These are phyloP conservation scores for Ceryle rudis DNA, from an alignment of 2,797 vertebrate species.

Conservation along the genomic window DNA sequence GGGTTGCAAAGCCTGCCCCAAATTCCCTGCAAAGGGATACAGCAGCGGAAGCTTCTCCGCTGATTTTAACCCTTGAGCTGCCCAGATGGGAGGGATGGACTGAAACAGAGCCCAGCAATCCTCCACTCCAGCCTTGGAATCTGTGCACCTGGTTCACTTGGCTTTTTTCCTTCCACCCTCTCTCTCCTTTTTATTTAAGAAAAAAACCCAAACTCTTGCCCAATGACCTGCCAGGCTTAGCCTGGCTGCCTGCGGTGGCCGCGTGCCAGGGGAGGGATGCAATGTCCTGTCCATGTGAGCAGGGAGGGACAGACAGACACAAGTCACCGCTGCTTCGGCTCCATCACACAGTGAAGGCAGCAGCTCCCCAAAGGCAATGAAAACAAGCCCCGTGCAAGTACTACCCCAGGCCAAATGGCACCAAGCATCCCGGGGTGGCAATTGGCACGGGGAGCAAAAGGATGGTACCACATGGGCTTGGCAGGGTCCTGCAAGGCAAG, in stretches of 20 bases:
- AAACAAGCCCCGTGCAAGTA: not conserved
- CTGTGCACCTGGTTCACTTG: not conserved
- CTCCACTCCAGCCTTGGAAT: not conserved
- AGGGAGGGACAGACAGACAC: not conserved
- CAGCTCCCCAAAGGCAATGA: not conserved
- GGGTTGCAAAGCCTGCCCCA: not conserved
- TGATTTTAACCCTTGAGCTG: constrained; percentile 22
- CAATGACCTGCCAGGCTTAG: not conserved
- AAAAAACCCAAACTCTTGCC: not conserved
- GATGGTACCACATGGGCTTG: not conserved
- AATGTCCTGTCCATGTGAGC: rapidly evolving
- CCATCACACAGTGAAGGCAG: rapidly evolving
- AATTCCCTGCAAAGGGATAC: not conserved
- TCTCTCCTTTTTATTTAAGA: not conserved
- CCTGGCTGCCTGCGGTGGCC: not conserved
- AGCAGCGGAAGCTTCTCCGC: not conserved
- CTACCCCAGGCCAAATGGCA: not conserved
- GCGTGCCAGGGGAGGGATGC: not conserved
- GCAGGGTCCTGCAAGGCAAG: not conserved
- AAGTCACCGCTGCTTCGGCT: not conserved
- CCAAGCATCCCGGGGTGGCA: not conserved
- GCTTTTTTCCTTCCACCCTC: rapidly evolving
- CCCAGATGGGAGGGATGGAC: not conserved
- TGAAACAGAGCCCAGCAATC: not conserved
- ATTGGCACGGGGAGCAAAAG: rapidly evolving